A percentile compares a stretch with the other conserved stretches of the same genome.
Conservation (phyloP, 2,888 invertebrate species). For the Cacoxenus indagator region DNA sequence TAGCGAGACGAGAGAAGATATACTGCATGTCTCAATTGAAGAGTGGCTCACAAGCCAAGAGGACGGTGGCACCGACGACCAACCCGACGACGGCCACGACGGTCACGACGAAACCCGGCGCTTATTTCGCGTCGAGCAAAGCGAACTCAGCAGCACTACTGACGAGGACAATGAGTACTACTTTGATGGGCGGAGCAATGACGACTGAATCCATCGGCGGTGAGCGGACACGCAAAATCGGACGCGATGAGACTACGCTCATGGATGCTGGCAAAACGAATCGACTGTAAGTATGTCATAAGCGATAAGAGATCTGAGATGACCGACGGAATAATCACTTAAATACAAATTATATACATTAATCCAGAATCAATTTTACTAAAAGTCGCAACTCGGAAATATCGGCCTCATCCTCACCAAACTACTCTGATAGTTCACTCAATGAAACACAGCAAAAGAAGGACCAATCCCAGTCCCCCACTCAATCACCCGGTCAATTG, state of each 20-base stretch:
- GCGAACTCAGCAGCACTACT: constrained; percentile 52
- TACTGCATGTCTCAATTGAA: constrained; percentile 72
- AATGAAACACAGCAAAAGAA: constrained; percentile 58
- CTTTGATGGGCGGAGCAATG: constrained; percentile 66
- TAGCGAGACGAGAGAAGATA: constrained; percentile 74
- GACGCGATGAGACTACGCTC: constrained; percentile 64
- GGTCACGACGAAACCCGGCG: constrained; percentile 40
- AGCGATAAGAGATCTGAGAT: neutral
- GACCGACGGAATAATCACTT: neutral
- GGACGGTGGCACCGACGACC: constrained; percentile 53
- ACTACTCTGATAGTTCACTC: constrained; percentile 67
- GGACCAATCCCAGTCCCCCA: constrained; percentile 45
- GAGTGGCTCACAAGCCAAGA: constrained; percentile 71
- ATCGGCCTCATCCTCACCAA: constrained; percentile 58
- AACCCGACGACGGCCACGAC: constrained; percentile 28
- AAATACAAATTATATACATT: neutral
- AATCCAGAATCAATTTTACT: constrained; percentile 67
- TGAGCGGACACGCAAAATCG: constrained; percentile 57
- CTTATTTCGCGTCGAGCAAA: constrained; percentile 51
- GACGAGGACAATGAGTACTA: constrained; percentile 70
- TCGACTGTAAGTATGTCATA: constrained; percentile 69
- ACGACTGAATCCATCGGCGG: constrained; percentile 39
- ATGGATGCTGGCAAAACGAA: constrained; percentile 71
- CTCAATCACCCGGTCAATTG: constrained; percentile 52
- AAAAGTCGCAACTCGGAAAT: constrained; percentile 69